Conservation (phyloP, 2,888 invertebrate genomes). For the Pollenia amentaria region DNA sequence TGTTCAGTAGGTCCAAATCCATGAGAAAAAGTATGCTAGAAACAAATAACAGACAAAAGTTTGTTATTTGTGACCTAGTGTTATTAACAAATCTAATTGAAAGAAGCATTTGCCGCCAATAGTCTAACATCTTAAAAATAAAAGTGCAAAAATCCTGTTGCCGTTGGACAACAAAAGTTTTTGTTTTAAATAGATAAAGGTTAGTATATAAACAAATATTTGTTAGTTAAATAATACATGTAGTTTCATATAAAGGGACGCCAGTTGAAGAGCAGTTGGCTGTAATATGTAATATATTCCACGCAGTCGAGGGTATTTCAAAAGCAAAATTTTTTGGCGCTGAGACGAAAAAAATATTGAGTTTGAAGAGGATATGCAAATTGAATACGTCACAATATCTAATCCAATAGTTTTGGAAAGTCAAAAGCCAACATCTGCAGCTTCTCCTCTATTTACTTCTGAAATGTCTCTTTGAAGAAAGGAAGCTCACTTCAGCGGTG, state of each 20-base stretch:
- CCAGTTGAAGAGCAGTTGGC: constrained; percentile 31
- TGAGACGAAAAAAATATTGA: background rate
- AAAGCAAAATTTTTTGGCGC: constrained; percentile 30
- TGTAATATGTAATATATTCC: constrained; percentile 28
- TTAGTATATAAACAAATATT: constrained; percentile 6
- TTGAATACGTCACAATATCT: background rate
- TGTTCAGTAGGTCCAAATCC: too few relatives aligned
- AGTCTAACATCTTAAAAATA: background rate
- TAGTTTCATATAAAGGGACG: constrained; percentile 1
- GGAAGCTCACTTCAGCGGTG: constrained; percentile 23
- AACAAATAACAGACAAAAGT: too few relatives aligned
- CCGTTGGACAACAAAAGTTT: background rate
- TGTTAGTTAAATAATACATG: background rate
- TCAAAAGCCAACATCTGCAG: constrained; percentile 3
- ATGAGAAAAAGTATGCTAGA: too few relatives aligned
- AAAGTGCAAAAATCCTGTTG: background rate
- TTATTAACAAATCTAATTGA: constrained; percentile 34
- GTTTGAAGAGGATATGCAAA: background rate
- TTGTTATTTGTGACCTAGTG: too few relatives aligned
- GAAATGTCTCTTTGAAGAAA: constrained; percentile 9
- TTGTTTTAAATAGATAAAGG: background rate
- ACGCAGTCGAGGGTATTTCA: constrained; percentile 29
- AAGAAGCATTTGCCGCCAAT: constrained; percentile 3
- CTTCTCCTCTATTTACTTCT: constrained; percentile 1
- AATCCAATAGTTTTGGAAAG: background rate